These are phyloP conservation scores for Ibidorhyncha struthersii DNA, from an alignment of 2,113 vertebrate genomes.

Conservation along the genomic window DNA sequence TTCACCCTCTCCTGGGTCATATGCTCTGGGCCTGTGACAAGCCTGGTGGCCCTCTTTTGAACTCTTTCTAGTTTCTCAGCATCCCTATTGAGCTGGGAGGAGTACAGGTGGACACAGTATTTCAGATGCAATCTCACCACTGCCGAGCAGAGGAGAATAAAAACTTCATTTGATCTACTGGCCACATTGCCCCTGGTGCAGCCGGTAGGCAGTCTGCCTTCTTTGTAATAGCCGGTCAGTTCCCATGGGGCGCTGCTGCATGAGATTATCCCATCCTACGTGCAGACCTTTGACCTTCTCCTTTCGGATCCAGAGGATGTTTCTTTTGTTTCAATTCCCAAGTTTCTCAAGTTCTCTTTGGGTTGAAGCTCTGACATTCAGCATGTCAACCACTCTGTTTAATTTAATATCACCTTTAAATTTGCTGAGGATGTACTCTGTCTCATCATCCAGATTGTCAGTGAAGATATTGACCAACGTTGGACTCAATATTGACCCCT, in stretches of 20 bases:
- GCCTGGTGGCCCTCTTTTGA: neutral
- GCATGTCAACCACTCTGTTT: neutral
- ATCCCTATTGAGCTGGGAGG: neutral
- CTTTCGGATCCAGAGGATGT: neutral
- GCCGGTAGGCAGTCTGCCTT: neutral
- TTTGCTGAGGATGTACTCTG: neutral
- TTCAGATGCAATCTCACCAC: neutral
- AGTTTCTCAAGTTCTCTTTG: neutral
- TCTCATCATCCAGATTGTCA: neutral
- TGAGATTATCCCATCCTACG: neutral
- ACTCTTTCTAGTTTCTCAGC: neutral
- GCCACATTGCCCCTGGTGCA: neutral
- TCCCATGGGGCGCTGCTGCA: neutral
- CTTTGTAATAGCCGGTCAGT: neutral
- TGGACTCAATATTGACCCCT: neutral
- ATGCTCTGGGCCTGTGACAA: neutral
- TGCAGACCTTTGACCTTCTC: neutral
- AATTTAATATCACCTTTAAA: neutral
- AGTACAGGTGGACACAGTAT: neutral
- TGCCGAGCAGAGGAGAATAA: neutral
- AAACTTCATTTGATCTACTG: neutral
- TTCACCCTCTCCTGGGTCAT: neutral
- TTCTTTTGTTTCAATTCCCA: neutral
- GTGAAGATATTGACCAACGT: neutral
- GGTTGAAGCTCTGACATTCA: neutral